Evolutionary conservation across 2,797 vertebrate species (phyloP).

Genomic region (Chrysocyon brachyurus): DNA sequence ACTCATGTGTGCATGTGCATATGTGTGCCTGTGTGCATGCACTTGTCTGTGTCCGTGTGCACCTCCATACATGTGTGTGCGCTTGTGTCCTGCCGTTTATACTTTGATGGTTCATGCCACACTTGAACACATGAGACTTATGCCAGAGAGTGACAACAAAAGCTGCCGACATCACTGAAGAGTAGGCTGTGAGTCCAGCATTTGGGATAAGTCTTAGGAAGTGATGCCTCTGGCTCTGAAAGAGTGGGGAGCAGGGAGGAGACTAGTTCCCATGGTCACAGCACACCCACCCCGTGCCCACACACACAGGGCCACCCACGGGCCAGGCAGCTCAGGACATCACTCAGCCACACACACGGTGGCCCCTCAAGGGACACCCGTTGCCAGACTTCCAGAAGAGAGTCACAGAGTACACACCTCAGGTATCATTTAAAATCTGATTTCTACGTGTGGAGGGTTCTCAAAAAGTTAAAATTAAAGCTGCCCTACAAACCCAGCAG

Average conservation of each 20-base stretch:
- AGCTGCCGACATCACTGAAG: not conserved
- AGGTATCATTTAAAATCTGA: not conserved
- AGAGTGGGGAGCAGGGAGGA: not conserved
- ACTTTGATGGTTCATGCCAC: not conserved
- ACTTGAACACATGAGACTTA: not conserved
- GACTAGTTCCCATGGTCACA: slow-evolving; percentile 68
- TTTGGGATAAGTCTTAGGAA: not conserved
- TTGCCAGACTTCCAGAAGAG: not conserved
- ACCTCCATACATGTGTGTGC: no score
- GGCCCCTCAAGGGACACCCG: fast-evolving
- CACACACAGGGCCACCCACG: fast-evolving
- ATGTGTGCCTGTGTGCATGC: not conserved
- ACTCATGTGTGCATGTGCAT: no score
- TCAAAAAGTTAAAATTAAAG: not conserved
- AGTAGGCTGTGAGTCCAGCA: not conserved
- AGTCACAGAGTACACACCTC: not conserved
- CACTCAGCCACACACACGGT: fast-evolving
- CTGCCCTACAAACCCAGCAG: not conserved
- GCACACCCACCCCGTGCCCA: fast-evolving
- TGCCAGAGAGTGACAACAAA: not conserved
- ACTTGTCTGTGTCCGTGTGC: not conserved
- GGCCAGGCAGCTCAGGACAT: not conserved
- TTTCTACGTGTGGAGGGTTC: not conserved
- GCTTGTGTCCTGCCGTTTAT: not conserved
- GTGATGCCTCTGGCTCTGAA: slow-evolving; percentile 87